These are phyloP conservation scores for Scomber japonicus DNA, from an alignment of 2,113 vertebrate species.

Conservation along the genomic window DNA sequence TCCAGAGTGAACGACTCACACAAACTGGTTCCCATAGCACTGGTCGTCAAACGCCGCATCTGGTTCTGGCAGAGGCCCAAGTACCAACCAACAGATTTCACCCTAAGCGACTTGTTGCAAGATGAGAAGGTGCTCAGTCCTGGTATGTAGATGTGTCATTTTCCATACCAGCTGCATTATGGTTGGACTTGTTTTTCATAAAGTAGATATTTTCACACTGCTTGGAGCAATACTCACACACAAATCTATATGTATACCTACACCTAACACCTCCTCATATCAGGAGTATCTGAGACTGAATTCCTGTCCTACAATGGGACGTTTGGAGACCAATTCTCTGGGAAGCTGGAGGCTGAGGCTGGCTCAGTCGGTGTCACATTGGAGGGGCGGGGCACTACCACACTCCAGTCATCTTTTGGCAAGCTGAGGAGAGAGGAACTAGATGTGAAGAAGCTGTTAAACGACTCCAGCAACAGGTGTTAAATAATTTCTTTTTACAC, in stretches of 20 bases:
- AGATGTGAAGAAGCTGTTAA: slow-evolving; percentile 88
- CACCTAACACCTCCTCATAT: background rate
- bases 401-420: slow-evolving; percentile 89
- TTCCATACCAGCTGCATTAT: background rate
- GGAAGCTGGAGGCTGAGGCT: slow-evolving; percentile 75
- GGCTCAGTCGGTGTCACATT: slow-evolving; percentile 74
- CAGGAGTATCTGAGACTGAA: slow-evolving; percentile 87
- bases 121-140: slow-evolving; percentile 82
- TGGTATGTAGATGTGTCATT: slow-evolving; percentile 78
- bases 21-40: slow-evolving; percentile 88
- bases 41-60: slow-evolving; percentile 89
- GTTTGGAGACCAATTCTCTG: slow-evolving; percentile 77
- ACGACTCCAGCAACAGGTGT: slow-evolving; percentile 86
- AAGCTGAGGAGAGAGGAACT: slow-evolving; percentile 90
- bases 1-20: slow-evolving; percentile 88
- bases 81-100: slow-evolving; percentile 90
- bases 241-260: background rate
- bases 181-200: no score
- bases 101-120: slow-evolving; percentile 87
- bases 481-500: background rate
- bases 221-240: background rate
- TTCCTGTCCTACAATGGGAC: slow-evolving; percentile 89
- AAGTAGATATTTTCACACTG: no score
- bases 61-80: slow-evolving; percentile 94
- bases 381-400: slow-evolving; percentile 78